Conservation (phyloP, 2,888 invertebrate species). For the Strigamia transsilvanica region DNA sequence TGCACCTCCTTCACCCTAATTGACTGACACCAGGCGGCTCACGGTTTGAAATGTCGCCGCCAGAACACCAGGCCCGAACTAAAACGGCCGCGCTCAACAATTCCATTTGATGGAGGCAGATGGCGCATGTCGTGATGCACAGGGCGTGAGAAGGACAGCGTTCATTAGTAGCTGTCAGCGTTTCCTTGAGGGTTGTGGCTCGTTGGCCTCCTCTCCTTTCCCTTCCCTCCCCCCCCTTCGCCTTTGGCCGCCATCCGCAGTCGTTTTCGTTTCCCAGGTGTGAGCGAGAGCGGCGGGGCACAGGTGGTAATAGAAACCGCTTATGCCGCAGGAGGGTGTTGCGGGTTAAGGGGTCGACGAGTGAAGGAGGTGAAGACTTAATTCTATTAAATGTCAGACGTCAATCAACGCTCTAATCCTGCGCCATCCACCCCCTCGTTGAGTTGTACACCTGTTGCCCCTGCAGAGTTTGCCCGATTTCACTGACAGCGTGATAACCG, state of each 20-base stretch:
- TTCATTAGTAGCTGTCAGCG: slow-evolving; percentile 2
- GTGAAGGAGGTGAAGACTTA: slow-evolving; percentile 3
- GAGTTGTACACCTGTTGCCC: slow-evolving; percentile 1
- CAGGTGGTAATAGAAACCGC: slow-evolving; percentile 8
- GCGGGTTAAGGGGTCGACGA: not conserved
- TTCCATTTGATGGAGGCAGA: not conserved
- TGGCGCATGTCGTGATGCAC: slow-evolving; percentile 1
- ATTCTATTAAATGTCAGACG: slow-evolving; percentile 8
- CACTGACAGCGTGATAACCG: slow-evolving; percentile 3
- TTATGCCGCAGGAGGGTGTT: slow-evolving; percentile 8
- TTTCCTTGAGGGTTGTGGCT: not conserved
- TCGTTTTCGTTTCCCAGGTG: not conserved
- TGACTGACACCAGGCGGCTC: not conserved
- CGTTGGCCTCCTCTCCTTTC: not conserved
- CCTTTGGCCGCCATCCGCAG: too few relatives aligned
- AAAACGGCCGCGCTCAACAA: not conserved
- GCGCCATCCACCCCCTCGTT: not conserved
- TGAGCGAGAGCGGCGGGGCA: slow-evolving; percentile 8
- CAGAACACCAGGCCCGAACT: not conserved
- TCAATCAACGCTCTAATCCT: slow-evolving; percentile 8
- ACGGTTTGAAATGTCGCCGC: not conserved
- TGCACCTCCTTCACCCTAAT: not conserved
- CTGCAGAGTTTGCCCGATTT: not conserved
- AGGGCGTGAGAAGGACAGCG: slow-evolving; percentile 4
- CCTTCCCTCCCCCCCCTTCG: not conserved